Base-by-base conservation (phyloP, 2,797 vertebrate genomes). In the Gymnopithys bicolor region DNA sequence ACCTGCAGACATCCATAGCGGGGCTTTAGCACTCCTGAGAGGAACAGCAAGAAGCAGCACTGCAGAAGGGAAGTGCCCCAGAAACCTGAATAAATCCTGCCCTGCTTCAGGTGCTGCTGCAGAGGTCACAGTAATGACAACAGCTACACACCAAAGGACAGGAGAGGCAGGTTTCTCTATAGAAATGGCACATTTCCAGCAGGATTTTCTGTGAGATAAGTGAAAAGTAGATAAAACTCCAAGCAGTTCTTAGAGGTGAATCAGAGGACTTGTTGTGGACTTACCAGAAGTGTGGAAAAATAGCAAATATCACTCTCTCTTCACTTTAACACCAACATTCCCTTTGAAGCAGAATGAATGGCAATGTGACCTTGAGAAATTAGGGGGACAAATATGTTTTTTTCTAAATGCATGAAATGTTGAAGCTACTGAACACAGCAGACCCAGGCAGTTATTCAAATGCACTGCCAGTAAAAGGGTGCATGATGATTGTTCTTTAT, bases 401-500 rank as follows among this genome's bases (percentile, higher is more conserved):
- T 78, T 75, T 4, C 63, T 83, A 68, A 70, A 53, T 16, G 37
- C 52, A 60, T 73, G 64, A 83, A 87, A 68, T 18, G 14, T 17
- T 87, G 35, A 77, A 84, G 33, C 71, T 46, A 53, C 53, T 33
- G 33, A 60, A 71, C 17, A 15, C 1, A 3, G 64, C 75, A 68
- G 30, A 87, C 45, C 32, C 66, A 81, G 45, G 30, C 45, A 70
- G 30, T 82, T 93, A 77, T 56, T 96, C 67, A 84, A 87, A 91
- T 37, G 21, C 15, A 52, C 45, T 45, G 45, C 55, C 45, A 45
- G 59, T 41, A 79, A 70, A 84, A 90, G 41, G 23, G 14, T 84
- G 32, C 13, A 18, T 7, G 51, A 43, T 52, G 39, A 84, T 67
- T 59, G 33, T 19, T 73, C 45, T 73, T 93, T 63, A 84, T 63